phyloP scores from a whole-genome alignment of 2,113 vertebrate species.

The Jaculus jaculus region DNA sequence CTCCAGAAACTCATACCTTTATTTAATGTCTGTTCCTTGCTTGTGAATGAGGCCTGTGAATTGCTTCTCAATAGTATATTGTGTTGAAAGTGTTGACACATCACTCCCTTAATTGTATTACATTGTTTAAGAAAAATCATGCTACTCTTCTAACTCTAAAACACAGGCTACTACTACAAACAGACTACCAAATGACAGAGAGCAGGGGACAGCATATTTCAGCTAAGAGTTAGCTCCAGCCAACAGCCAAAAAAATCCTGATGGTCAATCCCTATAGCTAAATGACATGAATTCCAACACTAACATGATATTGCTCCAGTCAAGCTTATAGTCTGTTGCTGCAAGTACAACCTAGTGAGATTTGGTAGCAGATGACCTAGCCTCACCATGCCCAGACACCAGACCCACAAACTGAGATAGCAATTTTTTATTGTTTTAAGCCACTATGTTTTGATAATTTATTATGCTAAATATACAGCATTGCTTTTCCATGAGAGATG shows the following conservation, averaged over 20 bases:
- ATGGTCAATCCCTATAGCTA: background rate
- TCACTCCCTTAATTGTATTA: background rate
- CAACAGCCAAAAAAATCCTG: background rate
- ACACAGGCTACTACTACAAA: background rate
- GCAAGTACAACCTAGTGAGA: background rate
- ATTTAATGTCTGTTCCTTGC: background rate
- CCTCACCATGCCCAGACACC: background rate
- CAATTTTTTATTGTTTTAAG: background rate
- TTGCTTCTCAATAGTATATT: background rate
- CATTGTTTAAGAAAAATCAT: background rate
- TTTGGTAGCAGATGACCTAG: background rate
- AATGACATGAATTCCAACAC: background rate
- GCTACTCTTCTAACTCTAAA: background rate
- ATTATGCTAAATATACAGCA: background rate
- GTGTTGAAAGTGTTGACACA: background rate
- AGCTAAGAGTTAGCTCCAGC: background rate
- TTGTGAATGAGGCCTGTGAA: background rate
- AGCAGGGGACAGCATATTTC: background rate
- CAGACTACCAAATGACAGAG: background rate
- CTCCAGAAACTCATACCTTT: background rate
- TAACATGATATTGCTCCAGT: background rate
- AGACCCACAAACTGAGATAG: background rate
- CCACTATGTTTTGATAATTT: background rate
- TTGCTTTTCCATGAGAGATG: background rate
- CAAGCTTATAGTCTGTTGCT: background rate